Percentiles rank a stretch among this genome's conserved stretches.
Conservation (phyloP, 2,888 invertebrate species). For the Cacoxenus indagator region DNA sequence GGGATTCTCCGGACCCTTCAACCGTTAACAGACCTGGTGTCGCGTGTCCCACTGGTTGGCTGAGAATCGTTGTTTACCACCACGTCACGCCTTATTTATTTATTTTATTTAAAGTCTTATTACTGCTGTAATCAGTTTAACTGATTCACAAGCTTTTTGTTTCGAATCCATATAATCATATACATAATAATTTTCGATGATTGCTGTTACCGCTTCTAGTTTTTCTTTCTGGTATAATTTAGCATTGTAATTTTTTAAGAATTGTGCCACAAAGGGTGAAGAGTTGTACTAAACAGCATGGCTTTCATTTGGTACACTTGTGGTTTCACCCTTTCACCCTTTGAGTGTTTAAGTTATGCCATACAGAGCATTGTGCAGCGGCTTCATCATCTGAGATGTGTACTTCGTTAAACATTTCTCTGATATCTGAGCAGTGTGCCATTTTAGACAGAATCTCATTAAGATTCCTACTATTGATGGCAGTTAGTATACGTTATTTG, state of each 20-base stretch:
- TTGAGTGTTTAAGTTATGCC: background rate
- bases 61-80: too few relatives aligned
- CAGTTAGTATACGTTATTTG: slow-evolving; percentile 40
- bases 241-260: background rate
- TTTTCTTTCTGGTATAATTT: background rate
- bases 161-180: background rate
- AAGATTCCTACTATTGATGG: slow-evolving; percentile 36
- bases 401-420: slow-evolving; percentile 22
- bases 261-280: background rate
- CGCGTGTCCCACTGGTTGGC: too few relatives aligned
- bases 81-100: too few relatives aligned
- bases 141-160: background rate
- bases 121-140: background rate
- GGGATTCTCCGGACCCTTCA: too few relatives aligned
- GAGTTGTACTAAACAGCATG: slow-evolving; percentile 18
- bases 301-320: slow-evolving; percentile 23
- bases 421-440: slow-evolving; percentile 34
- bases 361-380: slow-evolving; percentile 21
- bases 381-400: slow-evolving; percentile 22
- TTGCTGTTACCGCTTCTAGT: background rate
- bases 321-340: too few relatives aligned
- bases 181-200: background rate
- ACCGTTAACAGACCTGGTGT: too few relatives aligned
- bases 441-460: slow-evolving; percentile 34
- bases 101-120: background rate